These are phyloP conservation scores for Epicauta chinensis DNA, from an alignment of 1,140 invertebrate genomes.

Conservation along the genomic window DNA sequence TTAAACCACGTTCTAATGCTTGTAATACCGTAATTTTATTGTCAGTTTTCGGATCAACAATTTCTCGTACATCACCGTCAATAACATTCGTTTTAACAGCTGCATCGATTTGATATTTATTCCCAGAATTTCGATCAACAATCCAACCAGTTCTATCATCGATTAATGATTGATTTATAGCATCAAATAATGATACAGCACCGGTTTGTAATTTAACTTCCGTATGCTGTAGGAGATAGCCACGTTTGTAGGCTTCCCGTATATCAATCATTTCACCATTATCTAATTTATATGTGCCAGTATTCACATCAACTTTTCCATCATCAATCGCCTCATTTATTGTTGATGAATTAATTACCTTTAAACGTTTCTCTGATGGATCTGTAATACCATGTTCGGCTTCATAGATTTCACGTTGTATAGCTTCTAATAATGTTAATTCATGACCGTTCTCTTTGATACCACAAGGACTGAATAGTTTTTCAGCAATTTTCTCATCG, in stretches of 20 bases:
- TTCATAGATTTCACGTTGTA: constrained; percentile 81
- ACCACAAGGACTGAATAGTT: constrained; percentile 70
- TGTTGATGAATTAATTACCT: constrained; percentile 61
- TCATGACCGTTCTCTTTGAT: constrained; percentile 69
- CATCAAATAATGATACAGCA: constrained; percentile 72
- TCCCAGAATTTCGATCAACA: constrained; percentile 74
- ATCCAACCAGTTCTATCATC: constrained; percentile 69
- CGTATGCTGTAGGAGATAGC: constrained; percentile 66
- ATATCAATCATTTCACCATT: constrained; percentile 65
- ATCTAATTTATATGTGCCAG: constrained; percentile 61
- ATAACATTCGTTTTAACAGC: constrained; percentile 72
- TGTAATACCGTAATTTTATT: constrained; percentile 73
- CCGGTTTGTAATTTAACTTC: constrained; percentile 64
- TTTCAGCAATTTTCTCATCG: constrained; percentile 63
- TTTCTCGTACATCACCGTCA: constrained; percentile 67
- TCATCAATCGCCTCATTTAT: constrained; percentile 73
- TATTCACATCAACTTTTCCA: constrained; percentile 71
- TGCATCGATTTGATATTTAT: constrained; percentile 71
- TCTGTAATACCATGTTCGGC: constrained; percentile 65
- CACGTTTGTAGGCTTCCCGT: constrained; percentile 70
- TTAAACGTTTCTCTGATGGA: constrained; percentile 65
- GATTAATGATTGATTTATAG: constrained; percentile 73
- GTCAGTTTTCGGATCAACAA: constrained; percentile 72
- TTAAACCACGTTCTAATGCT: constrained; percentile 68
- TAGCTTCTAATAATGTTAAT: constrained; percentile 80